Evolutionary conservation across 2,797 vertebrate genomes (phyloP).

Genomic region (Rhinoraja longicauda): DNA sequence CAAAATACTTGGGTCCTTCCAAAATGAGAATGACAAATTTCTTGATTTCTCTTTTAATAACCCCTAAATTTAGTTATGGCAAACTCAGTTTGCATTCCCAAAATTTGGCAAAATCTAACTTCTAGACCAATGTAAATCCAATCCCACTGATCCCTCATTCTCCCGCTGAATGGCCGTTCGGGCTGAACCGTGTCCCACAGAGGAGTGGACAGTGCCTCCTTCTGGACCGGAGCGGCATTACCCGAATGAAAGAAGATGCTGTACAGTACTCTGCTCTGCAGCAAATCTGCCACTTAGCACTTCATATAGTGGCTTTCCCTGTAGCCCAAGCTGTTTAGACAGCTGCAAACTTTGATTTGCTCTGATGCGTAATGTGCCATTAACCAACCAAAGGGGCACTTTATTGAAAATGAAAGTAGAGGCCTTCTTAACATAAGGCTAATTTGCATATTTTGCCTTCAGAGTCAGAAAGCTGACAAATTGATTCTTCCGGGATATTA

Average conservation of each 20-base stretch:
- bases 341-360: constrained; percentile 25
- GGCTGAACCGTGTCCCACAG: no score
- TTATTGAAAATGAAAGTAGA: constrained; percentile 30
- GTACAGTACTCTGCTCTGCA: no score
- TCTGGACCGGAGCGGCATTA: background rate
- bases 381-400: constrained; percentile 30
- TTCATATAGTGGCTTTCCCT: constrained; percentile 13
- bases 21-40: no score
- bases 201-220: no score
- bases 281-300: background rate
- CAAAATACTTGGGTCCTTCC: no score
- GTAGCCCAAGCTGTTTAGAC: constrained; percentile 22
- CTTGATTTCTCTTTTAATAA: no score
- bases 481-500: constrained; percentile 58
- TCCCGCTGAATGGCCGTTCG: background rate
- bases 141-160: background rate
- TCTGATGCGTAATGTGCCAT: background rate
- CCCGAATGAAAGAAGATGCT: background rate
- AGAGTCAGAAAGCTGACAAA: constrained; percentile 63
- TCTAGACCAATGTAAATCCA: background rate
- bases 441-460: constrained; percentile 60
- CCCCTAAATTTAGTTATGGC: no score
- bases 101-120: no score
- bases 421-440: constrained; percentile 48
- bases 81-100: no score